Evolutionary conservation across 2,888 invertebrate species (phyloP), one percentile per base, ranked within the genome.

Genomic region (Amblyjoppa fuscipennis): DNA sequence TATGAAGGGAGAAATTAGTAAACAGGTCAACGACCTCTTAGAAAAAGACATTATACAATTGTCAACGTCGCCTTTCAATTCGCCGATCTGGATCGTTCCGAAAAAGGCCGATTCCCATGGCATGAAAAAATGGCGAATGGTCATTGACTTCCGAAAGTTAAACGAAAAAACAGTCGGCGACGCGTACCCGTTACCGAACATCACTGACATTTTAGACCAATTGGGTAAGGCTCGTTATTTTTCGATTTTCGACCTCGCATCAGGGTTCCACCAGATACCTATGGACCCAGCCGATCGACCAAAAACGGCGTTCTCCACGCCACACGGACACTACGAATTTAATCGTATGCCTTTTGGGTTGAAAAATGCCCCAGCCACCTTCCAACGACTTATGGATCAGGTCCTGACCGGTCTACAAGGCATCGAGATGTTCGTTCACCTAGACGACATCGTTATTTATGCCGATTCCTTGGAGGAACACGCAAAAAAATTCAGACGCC

Each of bases 211-310:
- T 13, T 34, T 81, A 0, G 68, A 81, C 45, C 81, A 69, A 56
- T 28, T 59, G 20, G 71, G 79, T 13, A 71, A 51, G 28, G 59
- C 71, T 11, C 34, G 61, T 0, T 73, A 80, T 49, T 80, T 71
- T 11, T 71, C 79, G n/a, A 51, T 74, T 0, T 81, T 81, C 7
- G 69, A 81, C 28, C 61, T 81, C 3, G 74, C 81, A 66, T 74
- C 1, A 5, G 34, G 34, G 34, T 34, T 34, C 34, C 34, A 34
- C 4, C 34, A 34, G 6, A 34, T 34, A 34, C 74, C 68, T 1
- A 81, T 81, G 81, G 74, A 74, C 28, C 45, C 74, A 9, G 28
- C 28, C 13, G 75, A 75, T 31, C 49, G 41, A 1, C 13, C 28
- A 1, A 75, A 81, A 69, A 83, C 83, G 31, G 31, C 31, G 5